These are phyloP conservation scores for Chrysemys picta DNA, from an alignment of 2,113 vertebrate species.

Conservation along the genomic window DNA sequence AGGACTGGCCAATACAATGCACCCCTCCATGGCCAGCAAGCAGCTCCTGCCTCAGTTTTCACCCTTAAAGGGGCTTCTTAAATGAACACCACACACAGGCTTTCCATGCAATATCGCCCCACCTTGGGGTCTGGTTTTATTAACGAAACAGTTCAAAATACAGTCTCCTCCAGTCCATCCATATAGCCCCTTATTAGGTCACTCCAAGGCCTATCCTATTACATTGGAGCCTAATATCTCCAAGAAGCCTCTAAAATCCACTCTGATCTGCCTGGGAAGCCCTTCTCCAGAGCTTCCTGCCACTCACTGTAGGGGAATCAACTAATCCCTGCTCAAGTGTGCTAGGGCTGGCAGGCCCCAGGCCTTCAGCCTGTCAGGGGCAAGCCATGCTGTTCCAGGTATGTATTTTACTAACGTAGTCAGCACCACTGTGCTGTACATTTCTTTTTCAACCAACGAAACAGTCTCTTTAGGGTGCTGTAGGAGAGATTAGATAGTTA, in stretches of 20 bases:
- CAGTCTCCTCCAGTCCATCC: neutral
- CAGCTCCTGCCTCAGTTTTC: neutral
- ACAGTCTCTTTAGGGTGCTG: neutral
- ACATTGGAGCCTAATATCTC: neutral
- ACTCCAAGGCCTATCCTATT: neutral
- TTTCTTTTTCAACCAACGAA: neutral
- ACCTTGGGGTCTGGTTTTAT: neutral
- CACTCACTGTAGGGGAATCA: too few relatives aligned
- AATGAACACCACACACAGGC: neutral
- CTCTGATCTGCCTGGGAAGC: too few relatives aligned
- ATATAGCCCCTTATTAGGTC: neutral
- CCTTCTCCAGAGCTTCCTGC: too few relatives aligned
- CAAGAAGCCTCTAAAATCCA: neutral
- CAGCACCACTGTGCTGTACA: neutral
- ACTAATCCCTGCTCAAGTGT: too few relatives aligned
- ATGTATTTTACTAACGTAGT: neutral
- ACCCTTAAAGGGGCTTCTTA: neutral
- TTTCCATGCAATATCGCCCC: neutral
- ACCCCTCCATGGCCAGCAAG: neutral
- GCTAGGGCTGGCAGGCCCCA: neutral
- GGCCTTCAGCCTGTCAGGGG: neutral
- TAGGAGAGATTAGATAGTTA: neutral
- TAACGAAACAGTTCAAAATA: neutral
- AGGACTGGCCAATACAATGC: neutral
- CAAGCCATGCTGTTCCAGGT: neutral